Conservation (phyloP, 2,113 vertebrate species). For the Hemiprocne comata region DNA sequence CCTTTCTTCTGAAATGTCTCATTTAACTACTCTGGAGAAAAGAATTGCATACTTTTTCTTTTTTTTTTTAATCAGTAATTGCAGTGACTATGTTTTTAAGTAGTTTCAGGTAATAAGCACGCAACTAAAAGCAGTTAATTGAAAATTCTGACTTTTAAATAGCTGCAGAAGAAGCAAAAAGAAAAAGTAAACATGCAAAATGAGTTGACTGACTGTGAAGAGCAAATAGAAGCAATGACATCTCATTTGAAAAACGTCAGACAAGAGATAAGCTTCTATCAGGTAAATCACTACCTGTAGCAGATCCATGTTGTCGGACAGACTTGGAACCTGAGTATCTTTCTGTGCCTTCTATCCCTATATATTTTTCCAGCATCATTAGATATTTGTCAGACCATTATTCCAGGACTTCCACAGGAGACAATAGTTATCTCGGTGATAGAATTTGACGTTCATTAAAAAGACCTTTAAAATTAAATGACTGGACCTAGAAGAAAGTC, state of each 20-base stretch:
- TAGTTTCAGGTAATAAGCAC: not conserved
- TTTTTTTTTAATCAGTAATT: too few species aligned
- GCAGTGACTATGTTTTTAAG: not conserved
- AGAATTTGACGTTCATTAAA: not conserved
- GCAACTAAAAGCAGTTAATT: not conserved
- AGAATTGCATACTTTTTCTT: fast-evolving
- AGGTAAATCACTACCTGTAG: slow-evolving; percentile 69
- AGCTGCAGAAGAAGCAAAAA: slow-evolving; percentile 80
- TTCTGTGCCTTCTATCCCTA: fast-evolving
- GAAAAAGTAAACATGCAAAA: slow-evolving; percentile 76
- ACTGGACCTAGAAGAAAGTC: not conserved
- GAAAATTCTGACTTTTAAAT: not conserved
- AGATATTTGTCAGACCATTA: not conserved
- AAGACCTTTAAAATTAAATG: not conserved
- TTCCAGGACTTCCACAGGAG: not conserved
- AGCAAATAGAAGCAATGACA: slow-evolving; percentile 75
- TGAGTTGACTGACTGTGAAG: slow-evolving; percentile 73
- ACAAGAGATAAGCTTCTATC: slow-evolving; percentile 82
- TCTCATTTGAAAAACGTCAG: slow-evolving; percentile 81
- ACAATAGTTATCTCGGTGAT: not conserved
- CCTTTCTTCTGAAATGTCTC: not conserved
- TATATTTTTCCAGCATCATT: not conserved
- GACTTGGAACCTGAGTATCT: too few species aligned
- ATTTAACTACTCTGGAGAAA: fast-evolving
- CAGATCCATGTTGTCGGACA: fast-evolving